phyloP scores from a whole-genome alignment of 2,888 invertebrate species.

The Saturnia japonica region DNA sequence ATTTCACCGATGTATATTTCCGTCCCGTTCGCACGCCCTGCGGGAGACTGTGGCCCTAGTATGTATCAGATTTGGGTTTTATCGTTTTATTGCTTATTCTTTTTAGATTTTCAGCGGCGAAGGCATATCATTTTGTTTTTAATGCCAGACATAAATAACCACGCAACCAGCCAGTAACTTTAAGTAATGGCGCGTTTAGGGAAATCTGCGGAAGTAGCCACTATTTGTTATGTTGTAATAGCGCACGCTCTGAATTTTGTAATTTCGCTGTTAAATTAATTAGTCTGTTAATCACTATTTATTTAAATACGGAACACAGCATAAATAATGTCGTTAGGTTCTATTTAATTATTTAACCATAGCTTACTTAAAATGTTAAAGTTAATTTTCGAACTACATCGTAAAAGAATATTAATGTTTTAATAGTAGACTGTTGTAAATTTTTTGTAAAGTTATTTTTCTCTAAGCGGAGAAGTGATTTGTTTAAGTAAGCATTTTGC shows the following conservation, averaged over 20 bases:
- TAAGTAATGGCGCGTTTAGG: slow-evolving; percentile 73
- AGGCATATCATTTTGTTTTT: slow-evolving; percentile 82
- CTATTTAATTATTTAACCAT: neutral
- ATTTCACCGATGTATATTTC: slow-evolving; percentile 74
- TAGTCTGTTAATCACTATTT: slow-evolving; percentile 17
- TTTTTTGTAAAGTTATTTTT: slow-evolving; percentile 75
- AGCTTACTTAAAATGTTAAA: neutral
- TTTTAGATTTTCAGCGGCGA: slow-evolving; percentile 82
- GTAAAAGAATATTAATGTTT: slow-evolving; percentile 46
- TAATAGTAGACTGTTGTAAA: slow-evolving; percentile 57
- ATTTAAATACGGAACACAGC: neutral
- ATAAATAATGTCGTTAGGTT: neutral
- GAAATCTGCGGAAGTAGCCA: slow-evolving; percentile 68
- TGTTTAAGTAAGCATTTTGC: slow-evolving; percentile 76
- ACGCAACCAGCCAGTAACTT: slow-evolving; percentile 70
- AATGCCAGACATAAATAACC: slow-evolving; percentile 78
- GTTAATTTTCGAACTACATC: neutral
- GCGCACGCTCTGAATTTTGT: slow-evolving; percentile 31
- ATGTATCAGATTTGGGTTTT: slow-evolving; percentile 83
- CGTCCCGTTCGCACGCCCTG: slow-evolving; percentile 72
- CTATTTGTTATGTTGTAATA: slow-evolving; percentile 53
- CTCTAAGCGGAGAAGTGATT: slow-evolving; percentile 72
- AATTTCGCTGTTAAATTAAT: slow-evolving; percentile 39
- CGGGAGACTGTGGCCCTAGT: slow-evolving; percentile 76
- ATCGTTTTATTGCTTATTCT: slow-evolving; percentile 83